Percentiles rank a stretch among this genome's conserved stretches.
These are phyloP conservation scores for Psittacara wagleri DNA, from an alignment of 2,113 vertebrate genomes.

Conservation along the genomic window DNA sequence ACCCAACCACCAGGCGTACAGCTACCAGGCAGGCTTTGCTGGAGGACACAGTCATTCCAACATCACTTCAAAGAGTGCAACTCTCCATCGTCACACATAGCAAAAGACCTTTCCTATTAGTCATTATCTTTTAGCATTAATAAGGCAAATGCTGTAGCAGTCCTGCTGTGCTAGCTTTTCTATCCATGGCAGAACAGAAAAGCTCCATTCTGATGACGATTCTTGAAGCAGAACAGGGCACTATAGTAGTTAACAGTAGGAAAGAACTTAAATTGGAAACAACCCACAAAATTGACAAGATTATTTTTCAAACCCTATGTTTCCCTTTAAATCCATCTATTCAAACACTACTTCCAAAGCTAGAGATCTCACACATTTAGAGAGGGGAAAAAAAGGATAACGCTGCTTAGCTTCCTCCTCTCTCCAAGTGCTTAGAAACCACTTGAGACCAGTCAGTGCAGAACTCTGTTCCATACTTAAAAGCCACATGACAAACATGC, in stretches of 20 bases:
- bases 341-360: neutral
- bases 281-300: constrained; percentile 39
- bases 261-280: constrained; percentile 39
- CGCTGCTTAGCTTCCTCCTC: neutral
- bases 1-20: neutral
- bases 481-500: neutral
- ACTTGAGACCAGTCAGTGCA: neutral
- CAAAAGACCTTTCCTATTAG: neutral
- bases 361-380: neutral
- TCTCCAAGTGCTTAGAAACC: neutral
- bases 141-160: neutral
- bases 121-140: neutral
- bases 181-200: neutral
- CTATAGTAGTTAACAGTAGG: constrained; percentile 2
- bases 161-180: neutral
- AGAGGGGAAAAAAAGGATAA: neutral
- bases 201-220: neutral
- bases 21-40: neutral
- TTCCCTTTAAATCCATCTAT: constrained; percentile 31
- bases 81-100: neutral
- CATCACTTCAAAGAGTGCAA: neutral
- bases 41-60: neutral
- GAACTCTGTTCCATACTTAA: neutral
- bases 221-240: constrained; percentile 7
- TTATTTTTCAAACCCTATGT: neutral